Percentiles rank a stretch among this genome's conserved stretches.
Evolutionary conservation across 1,140 invertebrate genomes (phyloP).

Genomic region (Dufourea novaeangliae): DNA sequence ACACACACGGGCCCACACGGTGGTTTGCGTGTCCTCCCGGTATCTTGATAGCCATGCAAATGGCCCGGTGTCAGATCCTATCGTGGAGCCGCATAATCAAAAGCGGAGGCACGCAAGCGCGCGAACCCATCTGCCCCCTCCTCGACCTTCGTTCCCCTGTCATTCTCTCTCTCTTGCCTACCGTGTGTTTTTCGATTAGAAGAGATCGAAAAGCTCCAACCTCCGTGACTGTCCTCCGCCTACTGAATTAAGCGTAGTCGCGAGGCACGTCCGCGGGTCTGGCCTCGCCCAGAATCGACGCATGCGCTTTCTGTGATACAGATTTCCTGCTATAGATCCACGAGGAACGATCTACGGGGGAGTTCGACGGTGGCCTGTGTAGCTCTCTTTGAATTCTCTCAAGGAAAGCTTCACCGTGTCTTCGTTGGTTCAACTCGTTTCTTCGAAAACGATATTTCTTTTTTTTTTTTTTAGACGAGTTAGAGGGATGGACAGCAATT

Average conservation of each 20-base stretch:
- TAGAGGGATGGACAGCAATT: no score
- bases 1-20: no score
- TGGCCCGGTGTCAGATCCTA: constrained; percentile 51
- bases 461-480: no score
- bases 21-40: constrained; percentile 35
- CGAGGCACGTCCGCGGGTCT: constrained; percentile 23
- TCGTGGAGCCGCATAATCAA: constrained; percentile 51
- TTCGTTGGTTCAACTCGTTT: no score
- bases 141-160: neutral
- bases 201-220: constrained; percentile 36
- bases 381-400: neutral
- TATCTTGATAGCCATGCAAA: constrained; percentile 55
- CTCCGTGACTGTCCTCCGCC: constrained; percentile 43
- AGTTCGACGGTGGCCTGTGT: neutral
- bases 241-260: constrained; percentile 49
- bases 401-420: no score
- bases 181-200: constrained; percentile 32
- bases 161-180: neutral
- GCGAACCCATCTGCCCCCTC: constrained; percentile 48
- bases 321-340: constrained; percentile 38
- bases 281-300: constrained; percentile 48
- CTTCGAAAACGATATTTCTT: no score
- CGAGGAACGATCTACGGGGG: constrained; percentile 21
- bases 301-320: constrained; percentile 25
- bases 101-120: constrained; percentile 49